Conservation (phyloP, 2,797 vertebrate genomes). For the Selene dorsalis region DNA sequence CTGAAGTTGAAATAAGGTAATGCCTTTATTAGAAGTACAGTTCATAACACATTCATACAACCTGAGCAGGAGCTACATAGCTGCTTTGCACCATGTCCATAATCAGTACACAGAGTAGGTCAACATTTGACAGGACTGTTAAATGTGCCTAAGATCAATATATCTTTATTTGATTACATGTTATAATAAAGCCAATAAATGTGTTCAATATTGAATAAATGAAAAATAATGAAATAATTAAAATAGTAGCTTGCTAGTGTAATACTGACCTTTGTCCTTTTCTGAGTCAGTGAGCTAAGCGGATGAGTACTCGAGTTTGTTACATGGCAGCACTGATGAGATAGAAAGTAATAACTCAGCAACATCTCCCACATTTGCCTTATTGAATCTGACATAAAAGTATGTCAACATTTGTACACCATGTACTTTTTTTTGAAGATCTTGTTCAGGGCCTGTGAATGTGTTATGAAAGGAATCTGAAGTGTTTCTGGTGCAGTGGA, state of each 20-base stretch:
- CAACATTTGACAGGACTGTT: slow-evolving; percentile 15
- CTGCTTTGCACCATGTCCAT: slow-evolving; percentile 14
- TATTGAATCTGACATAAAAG: slow-evolving; percentile 30
- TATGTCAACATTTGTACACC: slow-evolving; percentile 30
- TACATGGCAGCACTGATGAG: slow-evolving; percentile 15
- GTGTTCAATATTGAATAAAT: not conserved
- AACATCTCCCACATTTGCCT: slow-evolving; percentile 34
- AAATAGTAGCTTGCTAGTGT: slow-evolving; percentile 16
- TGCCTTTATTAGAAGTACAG: slow-evolving; percentile 39
- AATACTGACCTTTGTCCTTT: slow-evolving; percentile 3
- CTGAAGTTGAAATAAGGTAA: slow-evolving; percentile 47
- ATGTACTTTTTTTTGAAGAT: slow-evolving; percentile 50
- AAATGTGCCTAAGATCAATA: slow-evolving; percentile 7
- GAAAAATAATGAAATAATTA: not conserved
- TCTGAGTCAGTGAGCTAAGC: slow-evolving; percentile 2
- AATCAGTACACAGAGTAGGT: not conserved
- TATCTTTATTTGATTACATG: slow-evolving; percentile 4
- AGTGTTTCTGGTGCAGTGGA: slow-evolving; percentile 68
- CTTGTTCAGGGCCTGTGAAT: slow-evolving; percentile 69
- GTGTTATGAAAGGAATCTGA: slow-evolving; percentile 70
- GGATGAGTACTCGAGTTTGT: slow-evolving; percentile 7
- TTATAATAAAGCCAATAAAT: not conserved
- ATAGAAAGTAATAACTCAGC: slow-evolving; percentile 15
- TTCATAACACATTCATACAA: slow-evolving; percentile 67
- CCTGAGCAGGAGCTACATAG: slow-evolving; percentile 62